Percentiles rank a stretch among this genome's conserved stretches.
Evolutionary conservation across 2,888 invertebrate species (phyloP).

Genomic region (Galeruca laticollis): DNA sequence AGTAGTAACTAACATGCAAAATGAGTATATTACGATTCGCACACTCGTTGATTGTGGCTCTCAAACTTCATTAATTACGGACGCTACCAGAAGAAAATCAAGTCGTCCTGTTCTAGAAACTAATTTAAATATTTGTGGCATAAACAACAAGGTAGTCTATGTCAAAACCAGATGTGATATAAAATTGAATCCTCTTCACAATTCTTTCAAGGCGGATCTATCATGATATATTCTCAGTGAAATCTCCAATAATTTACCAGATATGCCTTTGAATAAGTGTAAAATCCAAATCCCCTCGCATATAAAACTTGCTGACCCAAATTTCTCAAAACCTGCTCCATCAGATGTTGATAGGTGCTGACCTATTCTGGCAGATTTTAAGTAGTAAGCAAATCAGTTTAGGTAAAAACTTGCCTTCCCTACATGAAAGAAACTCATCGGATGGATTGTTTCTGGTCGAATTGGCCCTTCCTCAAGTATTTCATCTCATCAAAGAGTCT

Average conservation of each 20-base stretch:
- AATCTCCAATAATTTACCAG: conserved; percentile 30
- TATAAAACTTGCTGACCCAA: conserved; percentile 34
- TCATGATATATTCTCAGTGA: conserved; percentile 20
- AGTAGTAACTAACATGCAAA: neutral
- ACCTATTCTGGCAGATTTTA: too few species aligned
- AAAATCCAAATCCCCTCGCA: conserved; percentile 30
- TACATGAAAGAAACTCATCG: too few species aligned
- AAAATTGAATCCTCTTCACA: too few species aligned
- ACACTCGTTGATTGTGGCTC: conserved; percentile 18
- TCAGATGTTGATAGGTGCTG: too few species aligned
- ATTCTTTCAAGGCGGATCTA: conserved; percentile 10
- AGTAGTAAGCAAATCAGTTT: too few species aligned
- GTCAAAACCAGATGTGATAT: conserved; percentile 2
- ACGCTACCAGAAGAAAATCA: conserved; percentile 4
- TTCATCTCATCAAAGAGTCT: conserved; percentile 5
- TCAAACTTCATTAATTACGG: conserved; percentile 12
- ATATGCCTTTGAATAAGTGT: neutral
- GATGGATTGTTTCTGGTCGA: too few species aligned
- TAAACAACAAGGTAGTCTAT: conserved; percentile 17
- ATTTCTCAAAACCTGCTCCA: too few species aligned
- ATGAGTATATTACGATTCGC: neutral
- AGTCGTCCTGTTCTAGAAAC: conserved; percentile 7
- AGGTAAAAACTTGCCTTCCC: too few species aligned
- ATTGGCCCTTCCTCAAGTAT: neutral
- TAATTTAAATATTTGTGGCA: conserved; percentile 28